A percentile compares a stretch with the other conserved stretches of the same genome.
These are phyloP conservation scores for Balanococcus diminutus DNA, from an alignment of 2,888 invertebrate species.

Conservation along the genomic window DNA sequence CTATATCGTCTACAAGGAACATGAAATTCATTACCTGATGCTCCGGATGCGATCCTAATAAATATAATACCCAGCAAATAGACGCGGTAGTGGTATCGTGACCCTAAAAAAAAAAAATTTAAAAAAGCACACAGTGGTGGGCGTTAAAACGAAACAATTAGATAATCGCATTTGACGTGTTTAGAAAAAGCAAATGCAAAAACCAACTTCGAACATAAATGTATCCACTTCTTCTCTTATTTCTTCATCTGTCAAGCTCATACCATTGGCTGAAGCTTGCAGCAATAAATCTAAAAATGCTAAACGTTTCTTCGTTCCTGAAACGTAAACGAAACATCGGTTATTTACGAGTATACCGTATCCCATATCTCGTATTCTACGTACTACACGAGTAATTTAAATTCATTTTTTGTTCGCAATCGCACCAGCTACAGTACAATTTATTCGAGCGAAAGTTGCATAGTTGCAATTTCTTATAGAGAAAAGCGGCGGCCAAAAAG, in stretches of 20 bases:
- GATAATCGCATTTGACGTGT: background rate
- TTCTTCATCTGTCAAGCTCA: conserved; percentile 65
- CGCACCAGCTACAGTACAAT: background rate
- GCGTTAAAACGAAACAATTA: conserved; percentile 30
- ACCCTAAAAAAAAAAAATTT: conserved; percentile 56
- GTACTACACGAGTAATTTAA: background rate
- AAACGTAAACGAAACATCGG: conserved; percentile 18
- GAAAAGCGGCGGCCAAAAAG: background rate
- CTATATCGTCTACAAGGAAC: background rate
- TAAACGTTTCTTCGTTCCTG: conserved; percentile 64
- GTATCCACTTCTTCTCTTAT: conserved; percentile 76
- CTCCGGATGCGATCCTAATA: conserved; percentile 65
- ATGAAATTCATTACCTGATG: conserved; percentile 66
- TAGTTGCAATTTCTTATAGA: background rate
- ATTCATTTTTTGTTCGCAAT: background rate
- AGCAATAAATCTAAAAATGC: conserved; percentile 73
- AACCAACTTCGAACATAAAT: conserved; percentile 72
- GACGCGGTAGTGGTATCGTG: conserved; percentile 67
- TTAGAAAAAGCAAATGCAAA: conserved; percentile 29
- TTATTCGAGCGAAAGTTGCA: background rate
- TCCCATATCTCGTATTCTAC: background rate
- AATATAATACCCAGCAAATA: conserved; percentile 64
- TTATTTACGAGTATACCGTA: background rate
- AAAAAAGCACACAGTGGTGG: background rate
- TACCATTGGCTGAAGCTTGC: conserved; percentile 62